Percentiles rank a stretch among this genome's conserved stretches.
Evolutionary conservation across 1,140 invertebrate species (phyloP).

Genomic region (Leptopilina clavipes): DNA sequence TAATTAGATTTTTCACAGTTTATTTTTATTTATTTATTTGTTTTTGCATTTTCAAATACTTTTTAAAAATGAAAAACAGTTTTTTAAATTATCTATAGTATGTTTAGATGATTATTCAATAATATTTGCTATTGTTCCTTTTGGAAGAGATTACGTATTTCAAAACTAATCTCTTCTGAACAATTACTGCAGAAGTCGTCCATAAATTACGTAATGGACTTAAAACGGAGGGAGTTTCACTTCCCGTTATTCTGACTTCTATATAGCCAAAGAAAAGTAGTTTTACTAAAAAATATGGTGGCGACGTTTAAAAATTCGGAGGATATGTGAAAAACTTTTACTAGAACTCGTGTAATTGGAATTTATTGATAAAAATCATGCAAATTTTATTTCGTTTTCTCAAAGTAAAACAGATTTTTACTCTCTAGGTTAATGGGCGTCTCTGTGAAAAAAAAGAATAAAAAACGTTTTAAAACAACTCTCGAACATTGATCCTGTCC

Average conservation of each 20-base stretch:
- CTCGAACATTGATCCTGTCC: constrained; percentile 7
- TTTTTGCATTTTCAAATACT: too few species aligned
- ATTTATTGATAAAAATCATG: too few species aligned
- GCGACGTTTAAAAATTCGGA: background rate
- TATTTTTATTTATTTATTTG: too few species aligned
- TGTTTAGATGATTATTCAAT: too few species aligned
- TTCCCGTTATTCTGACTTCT: constrained; percentile 17
- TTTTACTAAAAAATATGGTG: background rate
- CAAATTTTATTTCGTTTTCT: too few species aligned
- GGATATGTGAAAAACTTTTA: too few species aligned
- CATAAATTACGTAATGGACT: constrained; percentile 34
- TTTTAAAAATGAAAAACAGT: too few species aligned
- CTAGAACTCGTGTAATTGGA: too few species aligned
- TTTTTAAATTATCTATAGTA: too few species aligned
- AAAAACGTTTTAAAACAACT: background rate
- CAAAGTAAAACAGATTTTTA: background rate
- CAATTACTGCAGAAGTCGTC: constrained; percentile 30
- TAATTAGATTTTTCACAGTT: too few species aligned
- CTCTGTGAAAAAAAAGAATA: background rate
- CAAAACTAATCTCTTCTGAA: constrained; percentile 10
- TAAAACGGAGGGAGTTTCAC: background rate
- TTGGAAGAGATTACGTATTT: background rate
- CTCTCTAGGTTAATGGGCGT: background rate
- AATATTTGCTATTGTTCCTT: too few species aligned
- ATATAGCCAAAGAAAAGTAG: background rate